These are phyloP conservation scores for Hoplodrina blanda DNA, from an alignment of 2,888 invertebrate species.

Conservation along the genomic window DNA sequence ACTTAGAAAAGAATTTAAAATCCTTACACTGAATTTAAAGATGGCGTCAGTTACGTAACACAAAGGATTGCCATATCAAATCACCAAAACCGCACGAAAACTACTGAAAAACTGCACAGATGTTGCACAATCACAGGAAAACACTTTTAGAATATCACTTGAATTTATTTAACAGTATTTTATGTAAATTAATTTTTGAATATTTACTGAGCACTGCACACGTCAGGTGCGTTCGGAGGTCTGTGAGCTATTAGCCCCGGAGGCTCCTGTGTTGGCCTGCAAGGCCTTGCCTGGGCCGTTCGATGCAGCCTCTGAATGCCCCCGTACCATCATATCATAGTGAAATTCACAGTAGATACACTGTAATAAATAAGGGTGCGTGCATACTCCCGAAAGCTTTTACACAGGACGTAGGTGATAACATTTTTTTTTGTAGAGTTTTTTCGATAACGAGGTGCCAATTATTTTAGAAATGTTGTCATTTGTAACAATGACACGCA, in stretches of 20 bases:
- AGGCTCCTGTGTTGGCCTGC: conserved; percentile 8
- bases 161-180: background rate
- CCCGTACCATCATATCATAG: conserved; percentile 41
- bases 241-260: conserved; percentile 39
- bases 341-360: conserved; percentile 19
- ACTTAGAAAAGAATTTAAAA: conserved; percentile 12
- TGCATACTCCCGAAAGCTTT: conserved; percentile 1
- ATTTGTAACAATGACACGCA: conserved; percentile 6
- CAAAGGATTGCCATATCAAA: conserved; percentile 2
- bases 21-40: conserved; percentile 14
- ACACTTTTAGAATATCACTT: background rate
- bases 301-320: conserved; percentile 41
- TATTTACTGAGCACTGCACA: conserved; percentile 22
- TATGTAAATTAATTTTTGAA: background rate
- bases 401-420: too few species aligned
- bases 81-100: background rate
- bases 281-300: conserved; percentile 37
- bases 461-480: conserved; percentile 31
- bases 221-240: conserved; percentile 42
- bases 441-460: conserved; percentile 17
- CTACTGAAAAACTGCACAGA: conserved; percentile 10
- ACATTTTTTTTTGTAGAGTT: too few species aligned
- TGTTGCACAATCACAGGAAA: conserved; percentile 12
- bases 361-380: conserved; percentile 41
- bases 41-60: conserved; percentile 8